These are phyloP conservation scores for Mohoua ochrocephala DNA, from an alignment of 2,113 vertebrate genomes.

Conservation along the genomic window DNA sequence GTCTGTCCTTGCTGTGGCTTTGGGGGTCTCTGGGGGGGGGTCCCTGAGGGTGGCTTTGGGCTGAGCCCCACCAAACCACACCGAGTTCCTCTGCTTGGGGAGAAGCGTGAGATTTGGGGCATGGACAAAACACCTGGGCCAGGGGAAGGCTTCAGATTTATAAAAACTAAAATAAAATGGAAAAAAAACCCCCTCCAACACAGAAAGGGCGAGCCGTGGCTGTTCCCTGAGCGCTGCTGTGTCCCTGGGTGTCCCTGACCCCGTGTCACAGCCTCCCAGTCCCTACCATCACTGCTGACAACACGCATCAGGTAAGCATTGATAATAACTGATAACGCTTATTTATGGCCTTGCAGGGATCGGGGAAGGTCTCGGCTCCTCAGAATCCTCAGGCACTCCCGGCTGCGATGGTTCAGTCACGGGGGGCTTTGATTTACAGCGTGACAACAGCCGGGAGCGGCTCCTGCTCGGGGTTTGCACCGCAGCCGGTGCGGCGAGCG, in stretches of 20 bases:
- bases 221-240: background rate
- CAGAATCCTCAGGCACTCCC: background rate
- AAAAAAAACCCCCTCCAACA: fast-evolving
- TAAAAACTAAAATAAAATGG: fast-evolving
- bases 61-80: background rate
- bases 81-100: background rate
- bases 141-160: background rate
- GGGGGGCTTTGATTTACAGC: background rate
- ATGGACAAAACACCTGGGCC: background rate
- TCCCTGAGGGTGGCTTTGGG: background rate
- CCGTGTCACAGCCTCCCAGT: background rate
- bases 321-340: background rate
- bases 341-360: background rate
- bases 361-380: background rate
- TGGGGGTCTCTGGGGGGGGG: background rate
- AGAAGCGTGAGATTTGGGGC: background rate
- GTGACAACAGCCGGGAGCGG: fast-evolving
- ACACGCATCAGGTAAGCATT: fast-evolving
- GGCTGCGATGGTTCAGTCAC: fast-evolving
- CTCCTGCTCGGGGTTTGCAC: fast-evolving
- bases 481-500: background rate
- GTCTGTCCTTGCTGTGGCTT: background rate
- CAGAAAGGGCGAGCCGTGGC: fast-evolving
- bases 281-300: fast-evolving
- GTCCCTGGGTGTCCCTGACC: background rate